Percentiles rank a stretch among this genome's conserved stretches.
phyloP scores from a whole-genome alignment of 2,113 vertebrate species.

The Callospermophilus lateralis region DNA sequence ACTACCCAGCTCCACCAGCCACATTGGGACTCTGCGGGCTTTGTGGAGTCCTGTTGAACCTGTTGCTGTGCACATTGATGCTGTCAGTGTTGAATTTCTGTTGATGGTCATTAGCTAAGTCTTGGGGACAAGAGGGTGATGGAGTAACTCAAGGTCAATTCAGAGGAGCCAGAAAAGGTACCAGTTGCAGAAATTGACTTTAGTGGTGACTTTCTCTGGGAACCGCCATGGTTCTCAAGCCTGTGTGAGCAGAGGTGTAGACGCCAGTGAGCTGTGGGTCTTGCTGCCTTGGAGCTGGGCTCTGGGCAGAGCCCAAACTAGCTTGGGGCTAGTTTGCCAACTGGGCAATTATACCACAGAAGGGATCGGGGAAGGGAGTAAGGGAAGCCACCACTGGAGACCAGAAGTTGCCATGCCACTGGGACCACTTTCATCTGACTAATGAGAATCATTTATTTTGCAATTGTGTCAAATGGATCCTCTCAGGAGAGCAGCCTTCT shows the following conservation, averaged over 20 bases:
- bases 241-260: neutral
- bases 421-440: neutral
- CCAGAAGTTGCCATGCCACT: neutral
- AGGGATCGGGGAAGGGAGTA: neutral
- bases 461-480: constrained; percentile 37
- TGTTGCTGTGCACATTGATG: fast-evolving
- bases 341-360: neutral
- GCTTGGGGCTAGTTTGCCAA: neutral
- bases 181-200: neutral
- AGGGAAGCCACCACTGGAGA: neutral
- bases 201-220: neutral
- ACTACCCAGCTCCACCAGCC: neutral
- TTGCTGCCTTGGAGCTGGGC: neutral
- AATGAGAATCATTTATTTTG: constrained; percentile 44
- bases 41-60: neutral
- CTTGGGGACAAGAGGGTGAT: too few relatives aligned
- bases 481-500: constrained; percentile 6
- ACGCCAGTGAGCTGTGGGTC: neutral
- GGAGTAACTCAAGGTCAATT: neutral
- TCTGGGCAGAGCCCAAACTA: neutral
- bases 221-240: neutral
- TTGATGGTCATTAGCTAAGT: neutral
- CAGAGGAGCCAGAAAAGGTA: neutral
- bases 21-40: neutral
- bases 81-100: neutral